Conservation (phyloP, 2,888 invertebrate species). For the Thecocarcelia acutangulata region DNA sequence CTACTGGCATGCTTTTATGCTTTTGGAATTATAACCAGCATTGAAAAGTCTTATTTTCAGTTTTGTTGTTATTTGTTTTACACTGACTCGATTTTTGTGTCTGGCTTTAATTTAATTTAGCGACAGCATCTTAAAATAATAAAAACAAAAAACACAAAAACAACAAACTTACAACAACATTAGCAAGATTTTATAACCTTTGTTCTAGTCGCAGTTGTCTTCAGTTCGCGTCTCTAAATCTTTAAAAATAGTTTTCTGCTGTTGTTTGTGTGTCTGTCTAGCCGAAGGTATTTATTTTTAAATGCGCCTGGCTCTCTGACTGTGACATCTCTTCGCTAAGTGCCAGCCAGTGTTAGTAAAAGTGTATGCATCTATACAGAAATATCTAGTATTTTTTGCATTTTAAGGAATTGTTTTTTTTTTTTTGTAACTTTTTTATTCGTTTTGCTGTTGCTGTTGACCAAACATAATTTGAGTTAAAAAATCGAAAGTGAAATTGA, state of each 20-base stretch:
- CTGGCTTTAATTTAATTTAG: slow-evolving; percentile 36
- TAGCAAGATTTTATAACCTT: slow-evolving; percentile 60
- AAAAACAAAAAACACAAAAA: not conserved
- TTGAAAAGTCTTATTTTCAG: not conserved
- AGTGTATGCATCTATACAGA: slow-evolving; percentile 29
- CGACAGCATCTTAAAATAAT: not conserved
- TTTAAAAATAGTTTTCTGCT: slow-evolving; percentile 4
- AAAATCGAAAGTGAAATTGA: slow-evolving; percentile 66
- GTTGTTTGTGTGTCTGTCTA: slow-evolving; percentile 36
- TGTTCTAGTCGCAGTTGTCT: slow-evolving; percentile 49
- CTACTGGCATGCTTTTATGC: not conserved
- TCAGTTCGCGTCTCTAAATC: slow-evolving; percentile 3
- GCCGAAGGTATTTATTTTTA: slow-evolving; percentile 48
- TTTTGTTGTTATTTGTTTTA: slow-evolving; percentile 4
- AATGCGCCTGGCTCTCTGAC: slow-evolving; percentile 12
- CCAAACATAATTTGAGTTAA: slow-evolving; percentile 50
- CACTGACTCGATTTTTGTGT: slow-evolving; percentile 2
- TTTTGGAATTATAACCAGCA: slow-evolving; percentile 5
- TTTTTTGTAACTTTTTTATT: not conserved
- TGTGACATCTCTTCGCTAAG: slow-evolving; percentile 38
- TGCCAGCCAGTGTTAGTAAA: slow-evolving; percentile 23
- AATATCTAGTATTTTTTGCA: slow-evolving; percentile 38
- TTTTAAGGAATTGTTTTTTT: slow-evolving; percentile 46
- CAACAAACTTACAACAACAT: slow-evolving; percentile 27
- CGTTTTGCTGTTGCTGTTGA: not conserved